Conservation (phyloP, 92 coral and sea anemone genomes). For the Zoanthus sansibaricus region DNA sequence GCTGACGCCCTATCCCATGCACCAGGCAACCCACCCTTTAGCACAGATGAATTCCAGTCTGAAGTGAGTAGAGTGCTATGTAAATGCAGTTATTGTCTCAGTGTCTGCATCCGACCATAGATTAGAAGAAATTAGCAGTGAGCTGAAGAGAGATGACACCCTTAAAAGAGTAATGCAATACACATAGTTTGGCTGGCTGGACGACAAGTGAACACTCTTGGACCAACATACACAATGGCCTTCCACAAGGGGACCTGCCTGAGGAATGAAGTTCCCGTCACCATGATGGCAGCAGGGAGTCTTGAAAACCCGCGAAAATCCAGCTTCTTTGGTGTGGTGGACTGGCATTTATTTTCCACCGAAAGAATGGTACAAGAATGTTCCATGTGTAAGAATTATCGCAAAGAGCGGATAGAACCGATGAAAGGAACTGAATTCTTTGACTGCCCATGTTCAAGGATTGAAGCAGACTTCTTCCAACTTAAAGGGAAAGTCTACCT, state of each 20-base stretch:
- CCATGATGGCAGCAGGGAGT: constrained; percentile 16
- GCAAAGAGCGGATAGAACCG: constrained; percentile 24
- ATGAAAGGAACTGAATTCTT: background rate
- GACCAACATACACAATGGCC: background rate
- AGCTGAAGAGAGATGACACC: constrained; percentile 44
- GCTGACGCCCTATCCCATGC: constrained; percentile 27
- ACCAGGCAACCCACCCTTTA: background rate
- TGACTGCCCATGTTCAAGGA: constrained; percentile 41
- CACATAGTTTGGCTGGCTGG: constrained; percentile 6
- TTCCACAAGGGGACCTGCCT: constrained; percentile 22
- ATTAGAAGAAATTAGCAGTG: constrained; percentile 42
- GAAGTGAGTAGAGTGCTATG: constrained; percentile 53
- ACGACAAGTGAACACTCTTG: background rate
- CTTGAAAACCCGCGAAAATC: constrained; percentile 4
- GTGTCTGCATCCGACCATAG: constrained; percentile 1
- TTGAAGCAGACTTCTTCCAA: background rate
- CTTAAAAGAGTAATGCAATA: constrained; percentile 9
- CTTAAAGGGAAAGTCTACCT: constrained; percentile 4
- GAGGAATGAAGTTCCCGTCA: constrained; percentile 8
- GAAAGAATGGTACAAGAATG: constrained; percentile 40
- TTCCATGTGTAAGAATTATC: constrained; percentile 32
- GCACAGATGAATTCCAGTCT: constrained; percentile 35
- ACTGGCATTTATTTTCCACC: constrained; percentile 7
- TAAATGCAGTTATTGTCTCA: constrained; percentile 42
- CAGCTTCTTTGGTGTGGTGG: constrained; percentile 56